These are phyloP conservation scores for Rhipidura dahli DNA, from an alignment of 2,113 vertebrate genomes.

Conservation along the genomic window DNA sequence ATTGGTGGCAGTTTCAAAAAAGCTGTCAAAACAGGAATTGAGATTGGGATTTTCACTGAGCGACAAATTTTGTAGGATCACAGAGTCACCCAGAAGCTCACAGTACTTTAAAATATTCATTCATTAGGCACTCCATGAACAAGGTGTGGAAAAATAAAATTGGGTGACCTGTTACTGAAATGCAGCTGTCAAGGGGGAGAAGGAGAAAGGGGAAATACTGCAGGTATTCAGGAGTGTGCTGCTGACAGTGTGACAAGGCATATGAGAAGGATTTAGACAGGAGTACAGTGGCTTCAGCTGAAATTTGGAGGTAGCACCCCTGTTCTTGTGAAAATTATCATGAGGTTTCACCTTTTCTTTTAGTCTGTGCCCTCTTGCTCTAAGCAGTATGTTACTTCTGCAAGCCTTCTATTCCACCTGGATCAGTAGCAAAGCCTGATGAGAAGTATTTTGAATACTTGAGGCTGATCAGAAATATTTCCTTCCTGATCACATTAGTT, in stretches of 20 bases:
- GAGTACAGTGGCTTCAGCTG: not conserved
- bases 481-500: not conserved
- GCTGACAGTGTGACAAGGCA: not conserved
- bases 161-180: not conserved
- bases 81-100: not conserved
- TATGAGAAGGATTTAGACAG: not conserved
- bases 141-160: not conserved
- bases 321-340: not conserved
- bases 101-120: not conserved
- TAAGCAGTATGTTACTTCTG: not conserved
- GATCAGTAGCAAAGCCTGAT: not conserved
- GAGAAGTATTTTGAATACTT: not conserved
- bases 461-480: not conserved
- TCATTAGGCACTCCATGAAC: not conserved
- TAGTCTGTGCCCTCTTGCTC: not conserved
- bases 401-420: not conserved
- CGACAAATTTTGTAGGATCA: not conserved
- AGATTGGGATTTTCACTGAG: not conserved
- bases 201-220: not conserved
- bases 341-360: not conserved
- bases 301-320: not conserved
- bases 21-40: not conserved
- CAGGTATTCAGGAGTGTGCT: not conserved
- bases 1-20: not conserved
- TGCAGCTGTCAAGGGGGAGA: not conserved